These are phyloP conservation scores for Sylvia borin DNA, from an alignment of 2,797 vertebrate genomes.

Conservation along the genomic window DNA sequence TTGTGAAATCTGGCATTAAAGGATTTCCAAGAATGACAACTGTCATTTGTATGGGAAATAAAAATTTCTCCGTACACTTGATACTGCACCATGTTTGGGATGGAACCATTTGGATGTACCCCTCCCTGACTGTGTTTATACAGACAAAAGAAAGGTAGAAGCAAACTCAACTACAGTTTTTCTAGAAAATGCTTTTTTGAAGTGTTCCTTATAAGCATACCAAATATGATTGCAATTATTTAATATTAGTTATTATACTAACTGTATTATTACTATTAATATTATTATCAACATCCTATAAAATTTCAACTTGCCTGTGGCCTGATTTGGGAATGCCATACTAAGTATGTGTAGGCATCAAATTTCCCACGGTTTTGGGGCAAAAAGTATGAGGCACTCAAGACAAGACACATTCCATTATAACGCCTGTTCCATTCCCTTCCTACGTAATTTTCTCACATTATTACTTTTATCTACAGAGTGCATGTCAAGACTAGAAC, in stretches of 20 bases:
- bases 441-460: neutral
- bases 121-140: neutral
- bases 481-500: neutral
- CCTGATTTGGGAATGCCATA: neutral
- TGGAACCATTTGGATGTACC: rapidly evolving
- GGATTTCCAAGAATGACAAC: neutral
- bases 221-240: neutral
- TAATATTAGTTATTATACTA: neutral
- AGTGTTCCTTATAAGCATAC: neutral
- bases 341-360: neutral
- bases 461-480: neutral
- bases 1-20: neutral
- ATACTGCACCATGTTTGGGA: neutral
- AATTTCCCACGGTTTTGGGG: neutral
- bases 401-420: neutral
- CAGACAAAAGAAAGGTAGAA: neutral
- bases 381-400: neutral
- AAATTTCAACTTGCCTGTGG: neutral
- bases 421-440: neutral
- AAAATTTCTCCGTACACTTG: neutral
- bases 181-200: neutral
- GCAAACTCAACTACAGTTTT: neutral
- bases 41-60: neutral
- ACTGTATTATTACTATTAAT: neutral
- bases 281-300: neutral